Base-by-base conservation (phyloP, 2,888 invertebrate genomes). In the Tenthredo scrophulariae region DNA sequence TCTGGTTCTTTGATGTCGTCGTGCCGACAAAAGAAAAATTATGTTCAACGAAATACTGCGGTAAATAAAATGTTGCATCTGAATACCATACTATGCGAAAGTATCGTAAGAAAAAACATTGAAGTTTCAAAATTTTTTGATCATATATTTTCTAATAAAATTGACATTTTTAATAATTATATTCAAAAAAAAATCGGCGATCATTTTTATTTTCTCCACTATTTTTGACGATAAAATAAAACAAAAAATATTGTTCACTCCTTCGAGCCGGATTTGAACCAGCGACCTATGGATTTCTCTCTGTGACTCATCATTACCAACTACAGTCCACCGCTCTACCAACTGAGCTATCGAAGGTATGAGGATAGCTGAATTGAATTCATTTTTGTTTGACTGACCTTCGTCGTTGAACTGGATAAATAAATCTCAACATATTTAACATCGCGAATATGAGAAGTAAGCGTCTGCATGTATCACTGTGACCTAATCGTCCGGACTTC, bases 281-380 rank as follows among this genome's bases (percentile, higher is more conserved):
- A 92, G 91, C 92, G 91, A 92, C 92, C 92, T 92, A 92, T 91
- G 91, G 91, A 92, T 92, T 43, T 88, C 91, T 87, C 22, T 85
- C 62, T 75, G 1, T 54, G 46, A 74, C n/a, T 33, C 15, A 29
- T 29, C 33, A 29, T 43, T 43, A 72, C 91, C 93, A 89, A 93
- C 93, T 93, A 93, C 93, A 93, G 93, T 93, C 93, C 93, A 93
- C 93, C 93, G 93, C 93, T 93, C 93, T 93, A 93, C 93, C 93
- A 93, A 93, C 93, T 93, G 93, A 93, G 93, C 93, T 93, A 93
- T 93, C 93, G 93, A 93, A 93, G 93, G 93, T 74, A 74, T 67
- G 33, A 33, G 7, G 2, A 18, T 15, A 15, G 5, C 1, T 5
- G 18, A 33, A 5, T 67, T 33, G 33, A 67, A 18, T 67, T 33